phyloP scores from a whole-genome alignment of 2,888 invertebrate genomes.

The Seira sanloemensis region DNA sequence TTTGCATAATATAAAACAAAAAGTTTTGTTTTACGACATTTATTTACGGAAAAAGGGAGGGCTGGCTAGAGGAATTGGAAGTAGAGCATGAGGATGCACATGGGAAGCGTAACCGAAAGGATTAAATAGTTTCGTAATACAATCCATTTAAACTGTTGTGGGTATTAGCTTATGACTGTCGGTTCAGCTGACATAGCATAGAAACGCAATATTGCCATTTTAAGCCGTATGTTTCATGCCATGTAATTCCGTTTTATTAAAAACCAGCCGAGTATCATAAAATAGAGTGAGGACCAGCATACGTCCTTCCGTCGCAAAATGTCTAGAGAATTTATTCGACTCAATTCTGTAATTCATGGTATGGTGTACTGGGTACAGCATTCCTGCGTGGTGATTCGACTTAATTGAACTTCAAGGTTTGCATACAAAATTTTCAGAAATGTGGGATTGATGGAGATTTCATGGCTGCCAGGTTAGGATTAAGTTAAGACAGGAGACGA shows the following conservation, averaged over 20 bases:
- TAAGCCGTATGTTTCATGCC: not conserved
- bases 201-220: not conserved
- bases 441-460: not conserved
- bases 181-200: not conserved
- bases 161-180: constrained; percentile 1
- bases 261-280: constrained; percentile 13
- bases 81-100: constrained; percentile 7
- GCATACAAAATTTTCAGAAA: constrained; percentile 3
- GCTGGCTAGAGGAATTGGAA: not conserved
- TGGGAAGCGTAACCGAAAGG: constrained; percentile 7
- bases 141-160: not conserved
- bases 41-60: not conserved
- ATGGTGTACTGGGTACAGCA: not conserved
- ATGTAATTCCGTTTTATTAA: constrained; percentile 6
- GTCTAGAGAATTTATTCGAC: not conserved
- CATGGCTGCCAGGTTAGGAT: not conserved
- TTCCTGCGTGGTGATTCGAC: not conserved
- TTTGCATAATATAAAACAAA: not conserved
- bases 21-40: not conserved
- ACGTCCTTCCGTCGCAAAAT: not conserved
- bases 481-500: not conserved
- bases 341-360: not conserved
- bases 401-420: constrained; percentile 2
- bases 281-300: not conserved
- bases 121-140: constrained; percentile 10